phyloP scores from a whole-genome alignment of 2,797 vertebrate species.

The Lacerta viridis region DNA sequence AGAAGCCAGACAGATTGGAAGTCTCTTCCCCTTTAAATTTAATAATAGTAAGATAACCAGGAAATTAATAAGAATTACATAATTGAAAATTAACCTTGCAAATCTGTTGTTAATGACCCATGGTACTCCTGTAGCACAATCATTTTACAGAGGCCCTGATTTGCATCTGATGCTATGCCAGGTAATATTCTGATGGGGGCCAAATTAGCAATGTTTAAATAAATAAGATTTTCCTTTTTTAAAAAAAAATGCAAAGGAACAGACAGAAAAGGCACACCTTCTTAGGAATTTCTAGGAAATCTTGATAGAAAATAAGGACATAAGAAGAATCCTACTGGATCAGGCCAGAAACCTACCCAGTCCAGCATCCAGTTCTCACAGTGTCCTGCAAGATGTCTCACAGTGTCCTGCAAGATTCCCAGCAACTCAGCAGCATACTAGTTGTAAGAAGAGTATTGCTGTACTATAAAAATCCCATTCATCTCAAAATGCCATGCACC shows the following conservation, averaged over 20 bases:
- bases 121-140: slow-evolving; percentile 68
- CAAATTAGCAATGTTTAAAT: background rate
- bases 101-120: slow-evolving; percentile 77
- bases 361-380: too few relatives aligned
- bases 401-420: too few relatives aligned
- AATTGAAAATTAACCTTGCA: slow-evolving; percentile 82
- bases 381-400: too few relatives aligned
- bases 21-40: slow-evolving; percentile 78
- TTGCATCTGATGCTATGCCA: slow-evolving; percentile 71
- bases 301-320: background rate
- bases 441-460: too few relatives aligned
- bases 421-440: too few relatives aligned
- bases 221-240: background rate
- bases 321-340: background rate
- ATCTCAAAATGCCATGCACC: too few relatives aligned
- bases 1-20: slow-evolving; percentile 76
- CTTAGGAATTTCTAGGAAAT: background rate
- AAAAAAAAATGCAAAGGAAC: rapidly evolving
- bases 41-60: slow-evolving; percentile 77
- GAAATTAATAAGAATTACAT: slow-evolving; percentile 80
- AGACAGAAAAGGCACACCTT: background rate
- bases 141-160: slow-evolving; percentile 70
- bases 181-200: slow-evolving; percentile 40
- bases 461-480: too few relatives aligned
- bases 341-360: too few relatives aligned